phyloP scores from a whole-genome alignment of 2,113 vertebrate species.

The Boleophthalmus pectinirostris region DNA sequence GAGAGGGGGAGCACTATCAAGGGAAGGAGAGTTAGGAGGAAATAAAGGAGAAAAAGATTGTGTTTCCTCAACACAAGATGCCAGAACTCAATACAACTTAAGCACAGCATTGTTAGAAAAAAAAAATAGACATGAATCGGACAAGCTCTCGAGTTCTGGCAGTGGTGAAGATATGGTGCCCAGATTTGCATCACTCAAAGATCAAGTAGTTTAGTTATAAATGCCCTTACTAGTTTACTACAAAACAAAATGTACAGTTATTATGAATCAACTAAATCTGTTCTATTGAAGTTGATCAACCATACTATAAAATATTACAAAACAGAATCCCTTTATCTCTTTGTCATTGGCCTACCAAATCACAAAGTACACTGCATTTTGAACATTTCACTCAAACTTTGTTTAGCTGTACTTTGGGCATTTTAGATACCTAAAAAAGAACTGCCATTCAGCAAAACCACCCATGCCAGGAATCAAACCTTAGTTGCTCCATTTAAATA shows the following conservation, averaged over 20 bases:
- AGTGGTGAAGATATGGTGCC: no score
- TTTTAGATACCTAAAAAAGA: background rate
- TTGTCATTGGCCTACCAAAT: background rate
- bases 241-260: background rate
- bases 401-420: background rate
- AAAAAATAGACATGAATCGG: background rate
- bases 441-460: background rate
- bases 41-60: slow-evolving; percentile 18
- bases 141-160: background rate
- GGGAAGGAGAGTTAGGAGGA: slow-evolving; percentile 51
- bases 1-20: slow-evolving; percentile 29
- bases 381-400: background rate
- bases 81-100: slow-evolving; percentile 18
- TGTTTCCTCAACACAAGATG: slow-evolving; percentile 20
- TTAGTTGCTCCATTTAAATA: background rate
- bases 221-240: background rate
- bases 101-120: background rate
- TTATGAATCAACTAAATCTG: background rate
- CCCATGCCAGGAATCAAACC: background rate
- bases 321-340: background rate
- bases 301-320: background rate
- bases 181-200: no score
- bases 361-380: background rate
- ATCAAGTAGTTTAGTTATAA: no score
- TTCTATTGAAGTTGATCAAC: background rate